A percentile compares a stretch with the other conserved stretches of the same genome.
phyloP scores from a whole-genome alignment of 2,888 invertebrate species.

The Thymelicus sylvestris region DNA sequence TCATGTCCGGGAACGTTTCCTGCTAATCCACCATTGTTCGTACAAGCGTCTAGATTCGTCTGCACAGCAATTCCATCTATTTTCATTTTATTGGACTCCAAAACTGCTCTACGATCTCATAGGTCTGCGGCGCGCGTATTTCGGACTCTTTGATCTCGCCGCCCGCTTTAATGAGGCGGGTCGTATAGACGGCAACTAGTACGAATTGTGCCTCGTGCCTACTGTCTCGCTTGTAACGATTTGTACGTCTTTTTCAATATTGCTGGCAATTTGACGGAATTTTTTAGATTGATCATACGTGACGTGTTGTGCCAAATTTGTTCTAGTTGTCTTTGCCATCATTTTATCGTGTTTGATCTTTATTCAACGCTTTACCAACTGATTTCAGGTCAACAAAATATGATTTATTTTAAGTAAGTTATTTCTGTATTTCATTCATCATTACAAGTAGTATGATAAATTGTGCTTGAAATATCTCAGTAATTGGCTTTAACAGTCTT shows the following conservation, averaged over 20 bases:
- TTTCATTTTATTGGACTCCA: constrained; percentile 41
- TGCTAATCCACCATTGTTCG: background rate
- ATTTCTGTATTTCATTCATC: background rate
- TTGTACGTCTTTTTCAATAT: constrained; percentile 58
- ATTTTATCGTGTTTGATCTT: background rate
- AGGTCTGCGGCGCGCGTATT: constrained; percentile 72
- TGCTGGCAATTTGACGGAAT: constrained; percentile 25
- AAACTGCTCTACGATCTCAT: constrained; percentile 60
- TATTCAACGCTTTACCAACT: background rate
- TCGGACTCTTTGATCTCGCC: constrained; percentile 87
- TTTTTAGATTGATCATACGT: constrained; percentile 18
- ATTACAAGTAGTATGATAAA: background rate
- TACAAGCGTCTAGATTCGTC: constrained; percentile 1
- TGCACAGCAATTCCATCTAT: constrained; percentile 31
- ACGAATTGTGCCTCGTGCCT: constrained; percentile 69
- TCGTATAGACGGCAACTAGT: constrained; percentile 76
- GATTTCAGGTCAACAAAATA: background rate
- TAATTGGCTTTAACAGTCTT: background rate
- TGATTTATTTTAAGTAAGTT: background rate
- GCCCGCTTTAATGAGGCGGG: constrained; percentile 81
- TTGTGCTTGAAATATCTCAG: constrained; percentile 5
- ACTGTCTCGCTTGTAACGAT: constrained; percentile 62
- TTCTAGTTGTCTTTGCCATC: background rate
- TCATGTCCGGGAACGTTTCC: background rate
- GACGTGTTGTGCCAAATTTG: background rate